These are phyloP conservation scores for Heliopora coerulea DNA, from an alignment of 92 coral and sea anemone genomes.

Conservation along the genomic window DNA sequence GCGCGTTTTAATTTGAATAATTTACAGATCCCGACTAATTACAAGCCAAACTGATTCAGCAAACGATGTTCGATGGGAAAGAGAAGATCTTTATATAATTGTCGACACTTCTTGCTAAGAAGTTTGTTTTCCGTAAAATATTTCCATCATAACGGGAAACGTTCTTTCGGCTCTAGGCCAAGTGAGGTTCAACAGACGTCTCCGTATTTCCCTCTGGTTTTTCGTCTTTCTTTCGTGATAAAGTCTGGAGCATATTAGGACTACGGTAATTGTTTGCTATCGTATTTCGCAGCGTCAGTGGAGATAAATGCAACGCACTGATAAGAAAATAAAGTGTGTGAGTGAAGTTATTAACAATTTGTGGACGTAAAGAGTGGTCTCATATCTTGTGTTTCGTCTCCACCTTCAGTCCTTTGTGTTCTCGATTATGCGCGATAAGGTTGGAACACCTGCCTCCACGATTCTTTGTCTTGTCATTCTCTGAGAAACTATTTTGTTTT, in stretches of 20 bases:
- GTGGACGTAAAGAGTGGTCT: background rate
- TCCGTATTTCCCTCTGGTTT: background rate
- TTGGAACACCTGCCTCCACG: background rate
- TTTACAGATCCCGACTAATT: constrained; percentile 23
- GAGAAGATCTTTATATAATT: no score
- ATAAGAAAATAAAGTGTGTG: background rate
- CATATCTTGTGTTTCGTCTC: background rate
- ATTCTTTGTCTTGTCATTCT: background rate
- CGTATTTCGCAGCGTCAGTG: background rate
- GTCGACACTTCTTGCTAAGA: no score
- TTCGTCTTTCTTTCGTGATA: background rate
- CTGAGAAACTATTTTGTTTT: no score
- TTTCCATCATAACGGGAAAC: no score
- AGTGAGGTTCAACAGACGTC: no score
- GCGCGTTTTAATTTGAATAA: constrained; percentile 12
- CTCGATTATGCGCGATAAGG: background rate
- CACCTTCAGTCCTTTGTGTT: background rate
- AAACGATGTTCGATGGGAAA: constrained; percentile 15
- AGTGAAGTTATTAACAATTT: background rate
- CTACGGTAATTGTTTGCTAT: background rate
- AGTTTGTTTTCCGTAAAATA: no score
- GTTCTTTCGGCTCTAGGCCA: no score
- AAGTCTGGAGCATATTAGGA: background rate
- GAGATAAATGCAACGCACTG: background rate
- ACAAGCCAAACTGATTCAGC: constrained; percentile 18